A percentile compares a stretch with the other conserved stretches of the same genome.
These are phyloP conservation scores for Minunthozetes semirufus DNA, from an alignment of 2,888 invertebrate genomes.

Conservation along the genomic window DNA sequence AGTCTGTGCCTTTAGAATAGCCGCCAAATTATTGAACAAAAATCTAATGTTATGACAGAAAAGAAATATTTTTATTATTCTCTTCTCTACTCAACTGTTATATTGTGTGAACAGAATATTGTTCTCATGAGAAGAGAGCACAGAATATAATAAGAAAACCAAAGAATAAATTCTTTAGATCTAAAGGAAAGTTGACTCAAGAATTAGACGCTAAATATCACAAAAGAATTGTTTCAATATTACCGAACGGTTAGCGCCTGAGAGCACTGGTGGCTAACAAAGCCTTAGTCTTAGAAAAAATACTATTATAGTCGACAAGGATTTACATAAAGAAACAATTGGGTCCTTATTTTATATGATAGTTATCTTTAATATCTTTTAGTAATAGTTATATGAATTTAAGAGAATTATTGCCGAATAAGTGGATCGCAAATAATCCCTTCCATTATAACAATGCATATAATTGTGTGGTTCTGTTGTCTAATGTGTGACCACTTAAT, in stretches of 20 bases:
- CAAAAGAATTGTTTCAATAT: neutral
- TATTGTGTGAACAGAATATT: constrained; percentile 8
- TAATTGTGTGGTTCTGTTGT: neutral
- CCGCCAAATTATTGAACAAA: neutral
- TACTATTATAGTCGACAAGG: neutral
- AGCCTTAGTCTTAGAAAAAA: neutral
- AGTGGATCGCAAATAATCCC: neutral
- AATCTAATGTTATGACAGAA: neutral
- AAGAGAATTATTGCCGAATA: neutral
- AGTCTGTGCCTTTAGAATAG: neutral
- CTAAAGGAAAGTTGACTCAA: constrained; percentile 10
- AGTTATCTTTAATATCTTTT: neutral
- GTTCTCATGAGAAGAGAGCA: neutral
- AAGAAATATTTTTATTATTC: constrained; percentile 2
- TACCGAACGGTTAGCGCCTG: neutral
- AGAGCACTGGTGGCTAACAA: neutral
- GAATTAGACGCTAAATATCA: constrained; percentile 20
- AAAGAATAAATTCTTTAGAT: neutral
- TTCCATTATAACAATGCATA: neutral
- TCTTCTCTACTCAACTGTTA: neutral
- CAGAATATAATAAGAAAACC: neutral
- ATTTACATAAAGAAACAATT: constrained; percentile 25
- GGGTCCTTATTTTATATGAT: neutral
- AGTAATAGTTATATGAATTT: neutral
- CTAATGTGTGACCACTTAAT: constrained; percentile 22